A percentile compares a stretch with the other conserved stretches of the same genome.
These are phyloP conservation scores for Malacoraja senta DNA, from an alignment of 2,797 vertebrate genomes.

Conservation along the genomic window DNA sequence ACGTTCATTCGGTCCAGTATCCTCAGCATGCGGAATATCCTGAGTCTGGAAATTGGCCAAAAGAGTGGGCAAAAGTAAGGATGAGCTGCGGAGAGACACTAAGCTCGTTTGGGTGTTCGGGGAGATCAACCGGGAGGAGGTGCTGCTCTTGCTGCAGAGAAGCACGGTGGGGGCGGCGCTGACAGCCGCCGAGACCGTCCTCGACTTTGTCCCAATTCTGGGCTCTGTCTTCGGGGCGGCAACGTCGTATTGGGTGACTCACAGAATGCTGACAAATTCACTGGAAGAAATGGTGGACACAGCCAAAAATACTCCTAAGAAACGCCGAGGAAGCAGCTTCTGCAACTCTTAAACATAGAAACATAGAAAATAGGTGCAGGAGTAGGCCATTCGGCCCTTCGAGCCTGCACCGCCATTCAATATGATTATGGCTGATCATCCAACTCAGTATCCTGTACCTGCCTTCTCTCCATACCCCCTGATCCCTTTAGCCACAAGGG, in stretches of 20 bases:
- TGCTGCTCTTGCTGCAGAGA: accelerated
- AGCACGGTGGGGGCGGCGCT: no score
- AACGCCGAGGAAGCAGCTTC: neutral
- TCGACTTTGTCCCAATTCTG: neutral
- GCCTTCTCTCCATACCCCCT: no score
- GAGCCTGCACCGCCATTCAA: no score
- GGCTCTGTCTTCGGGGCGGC: neutral
- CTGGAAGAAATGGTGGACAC: neutral
- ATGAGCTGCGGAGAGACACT: neutral
- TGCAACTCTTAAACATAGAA: no score
- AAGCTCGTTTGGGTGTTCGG: neutral
- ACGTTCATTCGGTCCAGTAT: neutral
- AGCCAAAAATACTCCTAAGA: neutral
- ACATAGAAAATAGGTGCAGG: no score
- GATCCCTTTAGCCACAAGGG: no score
- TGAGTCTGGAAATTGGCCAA: neutral
- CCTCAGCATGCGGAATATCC: neutral
- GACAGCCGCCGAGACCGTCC: neutral
- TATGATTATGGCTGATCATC: no score
- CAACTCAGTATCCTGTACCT: no score
- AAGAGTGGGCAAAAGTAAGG: neutral
- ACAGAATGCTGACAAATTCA: neutral
- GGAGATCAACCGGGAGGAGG: no score
- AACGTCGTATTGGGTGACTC: neutral
- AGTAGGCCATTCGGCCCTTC: no score